Base-by-base conservation (phyloP, 2,797 vertebrate genomes). In the Anas bahamensis region DNA sequence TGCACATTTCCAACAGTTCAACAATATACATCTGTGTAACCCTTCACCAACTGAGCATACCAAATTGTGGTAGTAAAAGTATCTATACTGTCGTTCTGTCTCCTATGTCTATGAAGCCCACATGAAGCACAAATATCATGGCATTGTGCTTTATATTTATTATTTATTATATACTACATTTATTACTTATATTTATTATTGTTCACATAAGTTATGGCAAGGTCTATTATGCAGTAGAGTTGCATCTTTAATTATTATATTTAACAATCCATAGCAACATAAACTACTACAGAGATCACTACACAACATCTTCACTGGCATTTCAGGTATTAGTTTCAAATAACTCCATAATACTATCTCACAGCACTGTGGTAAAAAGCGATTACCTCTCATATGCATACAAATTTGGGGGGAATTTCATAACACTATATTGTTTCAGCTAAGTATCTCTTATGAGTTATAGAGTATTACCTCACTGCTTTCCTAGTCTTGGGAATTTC, bases 191-290 rank as follows among this genome's bases (percentile, higher is more conserved):
- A 24, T 48, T 48, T 48, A 48, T 48, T 48, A 44, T 19, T 44
- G 23, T 60, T 94, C 57, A 56, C 9, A 9, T 56, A 69, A 80
- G 8, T 71, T 83, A 72, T 15, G 9, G 21, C 1, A 3, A 90
- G 18, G 9, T 10, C 59, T 77, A 64, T 16, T 42, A 90, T 46
- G 37, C 19, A 42, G 37, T 46, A 39, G 71, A 68, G 4, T 69
- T 90, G 14, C 24, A 69, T 42, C 53, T 90, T 83, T 55, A 84
- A 71, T 71, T 85, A 71, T 55, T 68, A 13, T 55, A 74, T 87
- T 83, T 85, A 83, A 87, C 31, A 90, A 33, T 39, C 35, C 9
- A 0, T 33, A 69, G 46, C n/a, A 72, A 69, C 35, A 83, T 42
- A 77, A 80, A 17, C 17, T 84, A 29, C 82, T 90, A 69, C 13